Conservation (phyloP, 2,797 vertebrate species). For the Synaphobranchus kaupii region DNA sequence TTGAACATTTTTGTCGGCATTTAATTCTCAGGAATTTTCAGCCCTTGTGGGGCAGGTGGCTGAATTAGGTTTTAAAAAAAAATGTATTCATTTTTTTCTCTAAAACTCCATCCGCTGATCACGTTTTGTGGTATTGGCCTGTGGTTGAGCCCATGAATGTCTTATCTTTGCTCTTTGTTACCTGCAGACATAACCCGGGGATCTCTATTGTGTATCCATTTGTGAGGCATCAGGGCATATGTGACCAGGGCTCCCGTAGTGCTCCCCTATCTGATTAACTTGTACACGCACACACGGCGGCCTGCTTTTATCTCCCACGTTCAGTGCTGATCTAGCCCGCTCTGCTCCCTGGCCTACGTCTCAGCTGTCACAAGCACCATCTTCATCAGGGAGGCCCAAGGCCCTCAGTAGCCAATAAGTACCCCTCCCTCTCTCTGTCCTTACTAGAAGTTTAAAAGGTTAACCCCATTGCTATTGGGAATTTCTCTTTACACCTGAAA, state of each 20-base stretch:
- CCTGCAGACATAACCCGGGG: constrained; percentile 34
- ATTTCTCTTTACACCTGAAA: too few relatives aligned
- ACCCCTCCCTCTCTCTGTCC: neutral
- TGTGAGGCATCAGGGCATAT: constrained; percentile 18
- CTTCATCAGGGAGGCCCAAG: neutral
- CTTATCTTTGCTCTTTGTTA: constrained; percentile 34
- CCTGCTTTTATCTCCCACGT: constrained; percentile 37
- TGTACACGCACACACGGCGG: constrained; percentile 34
- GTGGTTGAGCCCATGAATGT: neutral
- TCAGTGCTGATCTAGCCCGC: constrained; percentile 24
- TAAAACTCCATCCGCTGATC: neutral
- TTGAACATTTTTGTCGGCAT: neutral
- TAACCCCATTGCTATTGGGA: too few relatives aligned
- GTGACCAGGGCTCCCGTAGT: constrained; percentile 24
- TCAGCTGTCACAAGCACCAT: neutral
- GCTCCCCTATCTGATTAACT: constrained; percentile 43
- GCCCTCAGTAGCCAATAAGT: neutral
- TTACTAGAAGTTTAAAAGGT: too few relatives aligned
- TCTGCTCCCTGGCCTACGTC: neutral
- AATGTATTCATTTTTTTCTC: neutral
- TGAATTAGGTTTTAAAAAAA: neutral
- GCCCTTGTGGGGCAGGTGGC: neutral
- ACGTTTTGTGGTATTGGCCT: neutral
- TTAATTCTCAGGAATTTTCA: neutral
- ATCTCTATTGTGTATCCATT: constrained; percentile 36